Conservation (phyloP, 1,140 invertebrate species). For the Antheraea mylitta region DNA sequence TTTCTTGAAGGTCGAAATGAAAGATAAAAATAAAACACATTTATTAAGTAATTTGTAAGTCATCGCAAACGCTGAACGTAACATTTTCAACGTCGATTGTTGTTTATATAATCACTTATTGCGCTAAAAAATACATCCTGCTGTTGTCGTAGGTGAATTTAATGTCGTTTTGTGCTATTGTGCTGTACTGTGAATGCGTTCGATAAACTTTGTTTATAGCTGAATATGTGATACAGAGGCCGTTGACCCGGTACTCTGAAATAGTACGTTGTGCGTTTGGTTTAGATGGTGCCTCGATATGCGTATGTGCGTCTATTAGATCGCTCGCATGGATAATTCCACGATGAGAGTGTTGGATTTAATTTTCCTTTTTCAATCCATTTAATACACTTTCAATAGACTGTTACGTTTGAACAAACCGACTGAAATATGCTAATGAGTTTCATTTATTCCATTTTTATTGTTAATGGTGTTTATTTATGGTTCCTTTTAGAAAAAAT, state of each 20-base stretch:
- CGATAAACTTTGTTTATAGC: conserved; percentile 74
- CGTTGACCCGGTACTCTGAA: conserved; percentile 60
- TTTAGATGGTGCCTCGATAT: conserved; percentile 6
- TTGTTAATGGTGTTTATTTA: not conserved
- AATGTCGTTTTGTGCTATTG: conserved; percentile 58
- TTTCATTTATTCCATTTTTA: not conserved
- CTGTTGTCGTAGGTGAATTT: conserved; percentile 49
- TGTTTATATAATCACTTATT: conserved; percentile 14
- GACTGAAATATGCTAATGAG: not conserved
- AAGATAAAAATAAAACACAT: too few species aligned
- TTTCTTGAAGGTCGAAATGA: too few species aligned
- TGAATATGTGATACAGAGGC: conserved; percentile 67
- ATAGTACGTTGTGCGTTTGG: conserved; percentile 49
- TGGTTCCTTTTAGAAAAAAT: too few species aligned
- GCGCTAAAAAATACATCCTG: conserved; percentile 38
- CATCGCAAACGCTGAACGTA: not conserved
- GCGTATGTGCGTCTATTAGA: conserved; percentile 7
- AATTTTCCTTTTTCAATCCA: conserved; percentile 1
- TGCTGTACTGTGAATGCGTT: conserved; percentile 54
- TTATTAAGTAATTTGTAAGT: too few species aligned
- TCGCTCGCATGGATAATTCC: conserved; percentile 5
- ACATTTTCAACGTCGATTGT: conserved; percentile 1
- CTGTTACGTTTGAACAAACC: not conserved
- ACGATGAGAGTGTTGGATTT: not conserved
- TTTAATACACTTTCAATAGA: not conserved